Percentiles rank a stretch among this genome's conserved stretches.
These are phyloP conservation scores for Thalassarche chlororhynchos DNA, from an alignment of 2,113 vertebrate species.

Conservation along the genomic window DNA sequence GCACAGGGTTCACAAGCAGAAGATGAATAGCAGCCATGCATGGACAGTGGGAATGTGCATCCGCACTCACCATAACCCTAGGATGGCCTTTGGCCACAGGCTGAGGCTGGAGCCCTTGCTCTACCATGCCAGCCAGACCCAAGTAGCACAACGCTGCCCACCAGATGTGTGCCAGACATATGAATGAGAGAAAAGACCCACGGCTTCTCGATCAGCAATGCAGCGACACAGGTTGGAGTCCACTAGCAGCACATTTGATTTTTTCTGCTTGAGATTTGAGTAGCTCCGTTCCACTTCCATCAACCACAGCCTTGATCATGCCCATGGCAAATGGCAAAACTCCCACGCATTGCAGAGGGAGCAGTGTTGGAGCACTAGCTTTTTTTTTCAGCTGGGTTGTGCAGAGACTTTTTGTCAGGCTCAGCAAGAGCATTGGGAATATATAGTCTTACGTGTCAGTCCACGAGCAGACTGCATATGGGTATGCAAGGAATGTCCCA, in stretches of 20 bases:
- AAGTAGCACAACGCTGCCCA: neutral
- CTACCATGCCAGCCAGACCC: neutral
- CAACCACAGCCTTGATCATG: neutral
- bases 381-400: neutral
- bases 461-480: neutral
- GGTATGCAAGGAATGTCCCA: neutral
- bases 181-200: neutral
- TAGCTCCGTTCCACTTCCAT: neutral
- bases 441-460: neutral
- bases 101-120: neutral
- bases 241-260: neutral
- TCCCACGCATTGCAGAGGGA: neutral
- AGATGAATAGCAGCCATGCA: neutral
- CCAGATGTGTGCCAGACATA: rapidly evolving
- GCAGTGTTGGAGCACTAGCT: neutral
- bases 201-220: rapidly evolving
- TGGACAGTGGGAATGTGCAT: neutral
- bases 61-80: no score
- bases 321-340: neutral
- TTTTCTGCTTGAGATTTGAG: neutral
- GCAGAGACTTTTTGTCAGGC: neutral
- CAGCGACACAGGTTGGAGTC: neutral
- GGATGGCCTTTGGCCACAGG: neutral
- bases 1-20: neutral
- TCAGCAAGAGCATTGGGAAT: neutral